These are phyloP conservation scores for Peromyscus maniculatus DNA, from an alignment of 2,113 vertebrate species.

Conservation along the genomic window DNA sequence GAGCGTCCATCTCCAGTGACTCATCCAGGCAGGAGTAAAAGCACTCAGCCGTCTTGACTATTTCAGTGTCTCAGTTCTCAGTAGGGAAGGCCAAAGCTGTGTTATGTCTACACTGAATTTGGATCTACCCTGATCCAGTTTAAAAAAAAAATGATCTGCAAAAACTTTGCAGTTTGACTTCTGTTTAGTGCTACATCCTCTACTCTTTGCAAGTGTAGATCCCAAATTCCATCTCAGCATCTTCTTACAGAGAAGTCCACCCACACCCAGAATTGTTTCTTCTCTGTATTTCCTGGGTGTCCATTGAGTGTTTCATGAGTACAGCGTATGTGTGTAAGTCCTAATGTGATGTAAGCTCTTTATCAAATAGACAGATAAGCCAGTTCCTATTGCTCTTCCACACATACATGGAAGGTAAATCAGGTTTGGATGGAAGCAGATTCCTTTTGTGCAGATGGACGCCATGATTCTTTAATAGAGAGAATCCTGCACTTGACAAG, in stretches of 20 bases:
- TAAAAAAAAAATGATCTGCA: neutral
- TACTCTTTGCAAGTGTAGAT: neutral
- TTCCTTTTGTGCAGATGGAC: neutral
- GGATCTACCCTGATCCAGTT: neutral
- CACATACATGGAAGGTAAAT: neutral
- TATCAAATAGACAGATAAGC: neutral
- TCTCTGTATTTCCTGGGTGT: neutral
- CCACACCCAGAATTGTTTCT: neutral
- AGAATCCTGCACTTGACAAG: neutral
- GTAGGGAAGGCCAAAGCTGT: neutral
- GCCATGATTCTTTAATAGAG: neutral
- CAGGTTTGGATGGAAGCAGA: neutral
- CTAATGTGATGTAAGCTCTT: neutral
- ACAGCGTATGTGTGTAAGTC: neutral
- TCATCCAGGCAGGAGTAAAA: neutral
- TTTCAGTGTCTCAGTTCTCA: neutral
- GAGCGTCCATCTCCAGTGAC: neutral
- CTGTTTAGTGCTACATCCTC: neutral
- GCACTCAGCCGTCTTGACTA: neutral
- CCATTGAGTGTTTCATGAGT: neutral
- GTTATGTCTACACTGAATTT: neutral
- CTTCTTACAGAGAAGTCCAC: slow-evolving; percentile 20
- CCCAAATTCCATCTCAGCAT: neutral
- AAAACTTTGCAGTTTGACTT: neutral
- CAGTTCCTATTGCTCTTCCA: neutral